Conservation (phyloP, 1,140 invertebrate genomes). For the Melipona quadrifasciata region DNA sequence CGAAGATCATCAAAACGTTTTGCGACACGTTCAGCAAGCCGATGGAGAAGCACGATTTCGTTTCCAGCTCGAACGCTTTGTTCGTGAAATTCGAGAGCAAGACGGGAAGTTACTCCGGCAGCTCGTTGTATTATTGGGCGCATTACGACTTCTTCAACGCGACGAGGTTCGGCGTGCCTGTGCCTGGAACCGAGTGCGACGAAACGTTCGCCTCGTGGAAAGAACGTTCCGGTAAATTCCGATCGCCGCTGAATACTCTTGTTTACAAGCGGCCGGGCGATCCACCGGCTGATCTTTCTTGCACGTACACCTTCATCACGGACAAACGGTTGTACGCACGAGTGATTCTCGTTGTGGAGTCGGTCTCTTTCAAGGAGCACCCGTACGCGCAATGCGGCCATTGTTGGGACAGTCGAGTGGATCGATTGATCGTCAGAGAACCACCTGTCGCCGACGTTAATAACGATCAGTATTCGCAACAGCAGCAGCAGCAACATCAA, state of each 20-base stretch:
- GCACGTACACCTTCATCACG: slow-evolving; percentile 91
- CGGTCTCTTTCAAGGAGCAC: slow-evolving; percentile 88
- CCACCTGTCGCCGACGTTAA: slow-evolving; percentile 79
- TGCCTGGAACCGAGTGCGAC: slow-evolving; percentile 90
- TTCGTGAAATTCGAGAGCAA: slow-evolving; percentile 95
- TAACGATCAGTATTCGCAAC: background rate
- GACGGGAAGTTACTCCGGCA: slow-evolving; percentile 94
- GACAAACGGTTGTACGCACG: slow-evolving; percentile 90
- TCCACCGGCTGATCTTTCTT: slow-evolving; percentile 86
- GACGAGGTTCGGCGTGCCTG: slow-evolving; percentile 90
- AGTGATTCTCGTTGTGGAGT: slow-evolving; percentile 88
- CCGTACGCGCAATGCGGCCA: slow-evolving; percentile 90
- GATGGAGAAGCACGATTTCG: slow-evolving; percentile 95
- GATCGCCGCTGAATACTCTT: slow-evolving; percentile 92
- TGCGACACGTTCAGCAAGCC: slow-evolving; percentile 95
- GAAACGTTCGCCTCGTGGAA: slow-evolving; percentile 92
- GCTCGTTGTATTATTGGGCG: slow-evolving; percentile 94
- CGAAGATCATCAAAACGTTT: slow-evolving; percentile 94
- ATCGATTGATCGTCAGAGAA: slow-evolving; percentile 83
- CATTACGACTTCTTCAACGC: slow-evolving; percentile 97
- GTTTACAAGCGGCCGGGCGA: slow-evolving; percentile 89
- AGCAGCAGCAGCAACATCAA: slow-evolving; percentile 7
- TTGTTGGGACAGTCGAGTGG: slow-evolving; percentile 92
- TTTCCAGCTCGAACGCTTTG: slow-evolving; percentile 91
- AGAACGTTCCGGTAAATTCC: slow-evolving; percentile 85